phyloP scores from a whole-genome alignment of 2,888 invertebrate genomes.

The Drosophila pseudotakahashii region DNA sequence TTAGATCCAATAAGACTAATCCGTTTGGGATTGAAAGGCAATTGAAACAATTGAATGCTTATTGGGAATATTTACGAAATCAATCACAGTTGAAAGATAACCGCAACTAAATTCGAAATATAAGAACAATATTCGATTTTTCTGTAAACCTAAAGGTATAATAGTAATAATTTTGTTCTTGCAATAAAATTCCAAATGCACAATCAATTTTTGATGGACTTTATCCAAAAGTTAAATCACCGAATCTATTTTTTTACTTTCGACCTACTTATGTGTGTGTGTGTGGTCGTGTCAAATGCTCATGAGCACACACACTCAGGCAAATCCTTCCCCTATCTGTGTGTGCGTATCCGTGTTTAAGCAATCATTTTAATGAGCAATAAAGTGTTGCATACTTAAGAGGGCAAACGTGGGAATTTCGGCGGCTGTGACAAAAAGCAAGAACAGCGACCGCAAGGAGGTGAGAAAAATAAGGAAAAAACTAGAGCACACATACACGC shows the following conservation, averaged over 20 bases:
- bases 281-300: conserved; percentile 28
- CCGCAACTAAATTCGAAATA: background rate
- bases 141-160: no score
- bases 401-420: conserved; percentile 54
- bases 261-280: conserved; percentile 24
- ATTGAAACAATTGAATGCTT: conserved; percentile 19
- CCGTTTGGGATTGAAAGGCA: conserved; percentile 18
- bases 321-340: conserved; percentile 1
- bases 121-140: no score
- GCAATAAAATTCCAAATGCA: background rate
- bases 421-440: conserved; percentile 36
- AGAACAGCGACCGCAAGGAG: conserved; percentile 1
- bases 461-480: conserved; percentile 10
- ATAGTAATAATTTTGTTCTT: background rate
- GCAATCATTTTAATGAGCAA: conserved; percentile 65
- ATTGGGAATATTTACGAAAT: conserved; percentile 1
- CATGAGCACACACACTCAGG: conserved; percentile 10
- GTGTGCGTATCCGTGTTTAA: conserved; percentile 24
- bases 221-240: conserved; percentile 3
- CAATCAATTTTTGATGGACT: background rate
- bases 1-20: conserved; percentile 27
- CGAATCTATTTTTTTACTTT: background rate
- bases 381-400: conserved; percentile 72
- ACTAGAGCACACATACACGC: conserved; percentile 29
- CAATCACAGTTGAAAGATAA: background rate